A percentile compares a stretch with the other conserved stretches of the same genome.
Conservation (phyloP, 2,797 vertebrate species). For the Hemibagrus guttatus region DNA sequence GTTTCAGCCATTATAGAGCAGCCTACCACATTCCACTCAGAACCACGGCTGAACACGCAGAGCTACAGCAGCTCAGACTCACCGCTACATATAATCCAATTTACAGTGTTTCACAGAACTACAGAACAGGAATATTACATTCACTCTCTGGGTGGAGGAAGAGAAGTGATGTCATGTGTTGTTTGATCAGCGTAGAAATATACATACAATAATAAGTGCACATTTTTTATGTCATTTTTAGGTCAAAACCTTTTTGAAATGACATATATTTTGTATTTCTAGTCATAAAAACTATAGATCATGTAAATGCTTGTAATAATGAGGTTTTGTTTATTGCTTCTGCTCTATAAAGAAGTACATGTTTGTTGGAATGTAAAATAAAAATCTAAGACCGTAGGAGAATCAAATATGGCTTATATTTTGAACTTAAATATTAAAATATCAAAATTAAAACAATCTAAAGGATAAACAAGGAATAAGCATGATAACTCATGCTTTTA, state of each 20-base stretch:
- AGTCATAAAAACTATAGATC: background rate
- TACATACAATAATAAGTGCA: background rate
- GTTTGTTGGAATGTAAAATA: background rate
- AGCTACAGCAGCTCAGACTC: conserved; percentile 17
- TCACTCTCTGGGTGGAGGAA: conserved; percentile 5
- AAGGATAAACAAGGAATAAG: background rate
- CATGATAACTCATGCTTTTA: background rate
- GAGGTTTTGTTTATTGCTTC: background rate
- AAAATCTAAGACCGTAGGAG: background rate
- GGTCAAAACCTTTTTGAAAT: background rate
- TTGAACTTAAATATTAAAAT: too few relatives aligned
- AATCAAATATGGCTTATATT: background rate
- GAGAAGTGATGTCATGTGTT: background rate
- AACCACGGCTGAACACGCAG: background rate
- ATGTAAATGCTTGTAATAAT: background rate
- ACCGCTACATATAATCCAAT: conserved; percentile 13
- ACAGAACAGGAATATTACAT: conserved; percentile 12
- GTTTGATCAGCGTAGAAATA: background rate
- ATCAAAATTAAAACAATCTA: background rate
- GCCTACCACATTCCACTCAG: background rate
- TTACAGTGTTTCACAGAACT: conserved; percentile 10
- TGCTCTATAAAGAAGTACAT: background rate
- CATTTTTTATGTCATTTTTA: background rate
- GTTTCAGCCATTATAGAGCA: conserved; percentile 59
- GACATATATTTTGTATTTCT: background rate